phyloP scores from a whole-genome alignment of 2,113 vertebrate genomes.

The Microtus richardsoni region DNA sequence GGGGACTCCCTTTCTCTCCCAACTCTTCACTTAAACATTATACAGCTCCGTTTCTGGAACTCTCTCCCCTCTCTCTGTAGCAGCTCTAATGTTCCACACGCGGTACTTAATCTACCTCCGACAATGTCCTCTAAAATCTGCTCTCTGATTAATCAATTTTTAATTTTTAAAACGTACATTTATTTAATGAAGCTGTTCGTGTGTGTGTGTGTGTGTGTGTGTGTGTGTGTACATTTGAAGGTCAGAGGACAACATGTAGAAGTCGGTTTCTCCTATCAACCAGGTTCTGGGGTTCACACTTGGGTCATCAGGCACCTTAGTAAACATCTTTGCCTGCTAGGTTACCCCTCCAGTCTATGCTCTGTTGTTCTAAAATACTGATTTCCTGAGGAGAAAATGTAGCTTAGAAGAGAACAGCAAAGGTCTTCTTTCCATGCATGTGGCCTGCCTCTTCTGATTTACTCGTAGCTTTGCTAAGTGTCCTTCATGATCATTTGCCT shows the following conservation, averaged over 20 bases:
- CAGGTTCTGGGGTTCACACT: neutral
- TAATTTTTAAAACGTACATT: neutral
- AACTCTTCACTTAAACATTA: neutral
- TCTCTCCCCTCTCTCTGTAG: neutral
- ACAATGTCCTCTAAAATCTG: neutral
- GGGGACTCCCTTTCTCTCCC: neutral
- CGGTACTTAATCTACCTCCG: neutral
- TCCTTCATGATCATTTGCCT: neutral
- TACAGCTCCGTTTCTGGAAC: neutral
- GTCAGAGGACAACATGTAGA: neutral
- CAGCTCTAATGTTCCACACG: neutral
- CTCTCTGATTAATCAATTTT: neutral
- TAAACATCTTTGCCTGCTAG: neutral
- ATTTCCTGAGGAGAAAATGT: neutral
- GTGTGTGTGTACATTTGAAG: neutral
- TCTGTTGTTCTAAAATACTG: neutral
- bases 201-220: neutral
- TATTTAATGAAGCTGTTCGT: neutral
- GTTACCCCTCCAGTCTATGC: neutral
- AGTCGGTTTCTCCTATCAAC: neutral
- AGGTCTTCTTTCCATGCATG: neutral
- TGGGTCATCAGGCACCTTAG: neutral
- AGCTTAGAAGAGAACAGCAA: neutral
- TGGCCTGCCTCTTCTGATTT: neutral
- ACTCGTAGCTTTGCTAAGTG: too few species aligned